These are phyloP conservation scores for Pseudomyrmex cubaensis DNA, from an alignment of 1,140 invertebrate species.

Conservation along the genomic window DNA sequence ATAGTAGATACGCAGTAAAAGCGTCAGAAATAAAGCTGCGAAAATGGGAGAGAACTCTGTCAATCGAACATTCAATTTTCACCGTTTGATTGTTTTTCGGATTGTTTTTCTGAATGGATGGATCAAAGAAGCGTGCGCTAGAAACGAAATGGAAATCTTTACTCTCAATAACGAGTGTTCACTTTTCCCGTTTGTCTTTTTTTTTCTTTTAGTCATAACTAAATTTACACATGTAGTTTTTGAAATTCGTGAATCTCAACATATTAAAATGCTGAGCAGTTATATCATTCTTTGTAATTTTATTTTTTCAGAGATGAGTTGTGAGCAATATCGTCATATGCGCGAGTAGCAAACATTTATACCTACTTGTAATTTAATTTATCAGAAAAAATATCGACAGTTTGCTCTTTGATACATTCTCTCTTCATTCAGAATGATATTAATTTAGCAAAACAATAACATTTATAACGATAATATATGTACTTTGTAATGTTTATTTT, in stretches of 20 bases:
- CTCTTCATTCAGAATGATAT: too few species aligned
- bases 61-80: slow-evolving; percentile 53
- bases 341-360: neutral
- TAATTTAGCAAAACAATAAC: neutral
- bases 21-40: neutral
- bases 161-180: neutral
- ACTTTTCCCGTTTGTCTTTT: neutral
- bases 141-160: slow-evolving; percentile 22
- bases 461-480: neutral
- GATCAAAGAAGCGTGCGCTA: neutral
- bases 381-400: neutral
- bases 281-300: slow-evolving; percentile 10
- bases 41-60: neutral
- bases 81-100: slow-evolving; percentile 47
- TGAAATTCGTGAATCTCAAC: neutral
- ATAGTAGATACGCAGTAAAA: neutral
- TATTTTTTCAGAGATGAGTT: neutral
- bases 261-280: slow-evolving; percentile 38
- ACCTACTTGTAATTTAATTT: neutral
- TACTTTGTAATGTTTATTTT: neutral
- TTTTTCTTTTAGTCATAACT: neutral
- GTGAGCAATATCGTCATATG: neutral
- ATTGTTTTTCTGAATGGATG: slow-evolving; percentile 15
- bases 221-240: neutral
- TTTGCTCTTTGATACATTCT: neutral